Evolutionary conservation across 2,797 vertebrate species (phyloP), one percentile per base, ranked within the genome.

Genomic region (Notolepis coatsorum): DNA sequence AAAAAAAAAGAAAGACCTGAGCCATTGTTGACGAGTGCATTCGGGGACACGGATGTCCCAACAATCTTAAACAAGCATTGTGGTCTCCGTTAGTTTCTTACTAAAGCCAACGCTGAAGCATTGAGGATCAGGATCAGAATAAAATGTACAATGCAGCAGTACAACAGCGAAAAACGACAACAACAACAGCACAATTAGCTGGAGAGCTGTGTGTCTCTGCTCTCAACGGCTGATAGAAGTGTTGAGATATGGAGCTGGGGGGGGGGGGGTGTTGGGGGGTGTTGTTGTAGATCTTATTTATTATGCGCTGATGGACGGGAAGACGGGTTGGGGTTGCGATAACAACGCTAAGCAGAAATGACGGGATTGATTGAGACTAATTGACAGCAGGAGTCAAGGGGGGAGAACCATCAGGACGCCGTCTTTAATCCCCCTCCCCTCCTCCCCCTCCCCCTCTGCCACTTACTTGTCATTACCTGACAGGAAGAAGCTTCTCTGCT

Each of bases 381-480:
- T 90, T 90, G 90, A 88, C 89, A 91, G 61, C 30, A 10, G 27
- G 7, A 52, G 65, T 12, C 3, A 37, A 30, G 42, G 49, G 37
- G 37, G 21, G 43, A 18, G 1, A 27, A 68, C 49, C 64, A 50
- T 80, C 69, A 39, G 61, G 51, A 43, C 65, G 78, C 83, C 75
- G 60, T 54, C 65, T 78, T 81, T 80, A 75, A 84, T 87, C 75
- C 75, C 35, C 24, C 6, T 55, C 24, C 20, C 27, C 18, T 38
- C 53, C 31, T n/a, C n/a, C n/a, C n/a, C 35, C 63, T 70, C 48
- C 52, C 84, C 75, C 68, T 56, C 77, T 85, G 84, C 73, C 88
- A 86, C 75, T 85, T 82, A 86, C 84, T 84, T 86, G 83, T 89
- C 85, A 90, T 85, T 78, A 84, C 80, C 83, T 91, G 87, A 89